Conservation (phyloP, 1,140 invertebrate genomes). For the Nasonia giraulti region DNA sequence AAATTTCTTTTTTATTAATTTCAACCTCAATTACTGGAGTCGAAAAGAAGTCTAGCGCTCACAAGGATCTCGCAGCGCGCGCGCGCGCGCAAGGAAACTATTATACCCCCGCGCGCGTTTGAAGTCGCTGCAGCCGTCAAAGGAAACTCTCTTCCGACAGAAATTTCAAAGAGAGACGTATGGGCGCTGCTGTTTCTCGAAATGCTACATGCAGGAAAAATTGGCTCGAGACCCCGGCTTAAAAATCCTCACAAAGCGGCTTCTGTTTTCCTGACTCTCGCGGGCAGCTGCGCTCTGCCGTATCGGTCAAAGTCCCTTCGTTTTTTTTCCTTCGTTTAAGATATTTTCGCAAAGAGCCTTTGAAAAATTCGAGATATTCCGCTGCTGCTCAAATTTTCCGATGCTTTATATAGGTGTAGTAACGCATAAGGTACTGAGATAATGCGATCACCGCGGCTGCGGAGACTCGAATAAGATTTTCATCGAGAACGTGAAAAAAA, state of each 20-base stretch:
- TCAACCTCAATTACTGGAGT: not conserved
- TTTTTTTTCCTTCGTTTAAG: not conserved
- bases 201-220: not conserved
- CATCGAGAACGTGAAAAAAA: too few relatives aligned
- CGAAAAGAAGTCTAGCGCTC: not conserved
- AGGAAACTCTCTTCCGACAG: not conserved
- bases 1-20: not conserved
- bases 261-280: not conserved
- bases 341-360: not conserved
- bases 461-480: too few relatives aligned
- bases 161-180: conserved; percentile 16
- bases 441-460: too few relatives aligned
- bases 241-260: not conserved
- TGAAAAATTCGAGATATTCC: too few relatives aligned
- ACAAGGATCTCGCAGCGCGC: not conserved
- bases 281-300: not conserved
- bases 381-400: too few relatives aligned
- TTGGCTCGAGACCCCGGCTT: conserved; percentile 22
- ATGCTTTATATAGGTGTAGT: too few relatives aligned
- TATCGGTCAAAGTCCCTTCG: conserved; percentile 15
- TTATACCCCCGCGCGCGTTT: conserved; percentile 21
- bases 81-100: conserved; percentile 2
- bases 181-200: not conserved
- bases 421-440: too few relatives aligned
- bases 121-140: not conserved